These are phyloP conservation scores for Eumerus sabulonum DNA, from an alignment of 2,888 invertebrate species.

Conservation along the genomic window DNA sequence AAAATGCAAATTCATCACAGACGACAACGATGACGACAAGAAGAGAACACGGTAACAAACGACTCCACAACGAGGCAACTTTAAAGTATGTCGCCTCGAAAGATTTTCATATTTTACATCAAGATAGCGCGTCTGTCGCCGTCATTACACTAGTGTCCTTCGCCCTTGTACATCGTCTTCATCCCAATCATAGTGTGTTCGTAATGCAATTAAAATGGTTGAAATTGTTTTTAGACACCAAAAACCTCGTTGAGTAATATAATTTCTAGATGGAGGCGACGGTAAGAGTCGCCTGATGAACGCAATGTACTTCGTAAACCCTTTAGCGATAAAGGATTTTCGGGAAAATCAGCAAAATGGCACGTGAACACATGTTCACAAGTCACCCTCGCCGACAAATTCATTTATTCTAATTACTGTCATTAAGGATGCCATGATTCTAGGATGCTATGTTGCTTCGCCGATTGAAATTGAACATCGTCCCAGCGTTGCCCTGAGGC, in stretches of 20 bases:
- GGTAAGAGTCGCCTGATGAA: background rate
- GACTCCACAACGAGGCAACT: constrained; percentile 28
- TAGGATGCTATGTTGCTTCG: constrained; percentile 9
- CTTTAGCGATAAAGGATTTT: constrained; percentile 14
- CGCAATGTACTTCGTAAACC: background rate
- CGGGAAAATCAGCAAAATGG: constrained; percentile 26
- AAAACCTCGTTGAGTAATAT: constrained; percentile 63
- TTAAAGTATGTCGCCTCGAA: constrained; percentile 57
- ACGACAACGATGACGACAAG: constrained; percentile 13
- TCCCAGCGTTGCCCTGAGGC: background rate
- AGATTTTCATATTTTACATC: constrained; percentile 65
- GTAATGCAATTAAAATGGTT: constrained; percentile 63
- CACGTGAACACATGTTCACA: constrained; percentile 62
- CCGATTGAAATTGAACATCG: constrained; percentile 49
- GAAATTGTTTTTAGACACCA: constrained; percentile 67
- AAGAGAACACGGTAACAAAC: constrained; percentile 12
- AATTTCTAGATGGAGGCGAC: constrained; percentile 39
- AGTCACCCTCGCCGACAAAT: constrained; percentile 33
- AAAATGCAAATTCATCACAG: constrained; percentile 64
- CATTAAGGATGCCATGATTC: constrained; percentile 55
- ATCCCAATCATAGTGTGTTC: constrained; percentile 48
- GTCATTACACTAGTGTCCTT: constrained; percentile 7
- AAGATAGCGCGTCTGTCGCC: constrained; percentile 35
- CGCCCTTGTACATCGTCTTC: background rate
- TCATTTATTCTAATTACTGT: constrained; percentile 66